Evolutionary conservation across 2,888 invertebrate genomes (phyloP).

Genomic region (Tethea ocularis): DNA sequence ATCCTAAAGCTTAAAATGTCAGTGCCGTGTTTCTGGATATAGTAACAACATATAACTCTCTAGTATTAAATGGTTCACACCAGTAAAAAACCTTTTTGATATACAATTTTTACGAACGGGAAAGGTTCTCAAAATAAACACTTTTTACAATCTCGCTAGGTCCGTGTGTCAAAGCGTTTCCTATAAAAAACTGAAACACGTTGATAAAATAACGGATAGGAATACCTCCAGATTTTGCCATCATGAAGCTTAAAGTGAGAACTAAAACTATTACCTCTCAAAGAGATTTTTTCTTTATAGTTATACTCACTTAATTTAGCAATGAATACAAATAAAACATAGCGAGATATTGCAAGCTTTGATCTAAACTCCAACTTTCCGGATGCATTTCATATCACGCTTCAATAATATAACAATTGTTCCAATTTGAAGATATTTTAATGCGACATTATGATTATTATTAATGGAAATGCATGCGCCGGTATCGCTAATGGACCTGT

Average conservation of each 20-base stretch:
- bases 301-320: no score
- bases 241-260: no score
- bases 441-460: constrained; percentile 36
- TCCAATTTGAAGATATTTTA: constrained; percentile 32
- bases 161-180: no score
- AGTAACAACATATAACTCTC: no score
- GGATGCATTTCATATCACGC: not conserved
- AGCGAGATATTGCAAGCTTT: not conserved
- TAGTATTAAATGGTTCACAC: not conserved
- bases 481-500: constrained; percentile 49
- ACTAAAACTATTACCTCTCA: no score
- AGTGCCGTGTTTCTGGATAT: no score
- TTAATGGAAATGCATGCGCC: constrained; percentile 59
- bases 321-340: no score
- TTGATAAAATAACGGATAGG: no score
- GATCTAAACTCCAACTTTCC: not conserved
- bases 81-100: not conserved
- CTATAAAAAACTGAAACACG: no score
- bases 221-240: no score
- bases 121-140: not conserved
- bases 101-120: not conserved
- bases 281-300: no score
- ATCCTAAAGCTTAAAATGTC: no score
- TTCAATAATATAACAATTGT: not conserved
- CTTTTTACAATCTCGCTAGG: not conserved